phyloP scores from a whole-genome alignment of 2,888 invertebrate species.

The Scelioninae gen. 2 region DNA sequence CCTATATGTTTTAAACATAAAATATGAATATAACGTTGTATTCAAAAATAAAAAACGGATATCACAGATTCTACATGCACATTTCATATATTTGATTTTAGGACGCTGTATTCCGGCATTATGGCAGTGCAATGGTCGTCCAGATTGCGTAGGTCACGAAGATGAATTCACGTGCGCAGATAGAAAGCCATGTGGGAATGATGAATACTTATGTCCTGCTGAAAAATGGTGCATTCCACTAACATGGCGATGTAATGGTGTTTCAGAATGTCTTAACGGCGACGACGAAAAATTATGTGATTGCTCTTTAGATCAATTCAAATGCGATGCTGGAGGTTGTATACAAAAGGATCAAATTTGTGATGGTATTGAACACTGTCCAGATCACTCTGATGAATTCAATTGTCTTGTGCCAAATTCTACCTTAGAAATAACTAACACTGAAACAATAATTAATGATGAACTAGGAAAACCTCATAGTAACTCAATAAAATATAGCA shows the following conservation, averaged over 20 bases:
- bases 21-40: too few relatives aligned
- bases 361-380: slow-evolving; percentile 79
- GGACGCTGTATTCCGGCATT: slow-evolving; percentile 78
- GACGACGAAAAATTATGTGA: slow-evolving; percentile 80
- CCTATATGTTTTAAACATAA: too few relatives aligned
- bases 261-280: slow-evolving; percentile 77
- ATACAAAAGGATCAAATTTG: slow-evolving; percentile 76
- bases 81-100: too few relatives aligned
- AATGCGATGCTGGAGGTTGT: slow-evolving; percentile 79
- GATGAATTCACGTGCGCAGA: slow-evolving; percentile 78
- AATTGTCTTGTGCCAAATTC: slow-evolving; percentile 74
- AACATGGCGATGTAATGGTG: slow-evolving; percentile 79
- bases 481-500: slow-evolving; percentile 56
- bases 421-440: slow-evolving; percentile 62
- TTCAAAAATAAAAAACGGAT: too few relatives aligned
- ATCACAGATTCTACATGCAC: too few relatives aligned
- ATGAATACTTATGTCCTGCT: slow-evolving; percentile 78
- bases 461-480: slow-evolving; percentile 55
- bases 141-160: slow-evolving; percentile 77
- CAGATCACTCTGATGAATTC: slow-evolving; percentile 81
- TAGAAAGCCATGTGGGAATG: slow-evolving; percentile 74
- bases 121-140: slow-evolving; percentile 79
- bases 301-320: slow-evolving; percentile 78
- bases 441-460: slow-evolving; percentile 49
- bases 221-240: slow-evolving; percentile 79